Percentiles rank a stretch among this genome's conserved stretches.
Evolutionary conservation across 2,113 vertebrate species (phyloP).

Genomic region (Mesitornis unicolor): DNA sequence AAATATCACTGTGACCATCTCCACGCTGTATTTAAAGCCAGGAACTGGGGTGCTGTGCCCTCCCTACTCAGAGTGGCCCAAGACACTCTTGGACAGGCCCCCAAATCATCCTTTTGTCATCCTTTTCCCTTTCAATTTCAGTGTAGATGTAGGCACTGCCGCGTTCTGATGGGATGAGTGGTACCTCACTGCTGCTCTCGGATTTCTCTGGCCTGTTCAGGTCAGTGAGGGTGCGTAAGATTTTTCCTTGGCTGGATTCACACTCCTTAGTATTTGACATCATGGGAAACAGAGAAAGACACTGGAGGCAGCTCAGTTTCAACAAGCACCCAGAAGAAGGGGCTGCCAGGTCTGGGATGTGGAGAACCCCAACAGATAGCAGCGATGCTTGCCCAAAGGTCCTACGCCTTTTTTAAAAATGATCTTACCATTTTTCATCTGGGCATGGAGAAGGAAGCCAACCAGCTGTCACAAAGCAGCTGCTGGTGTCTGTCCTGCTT

Average conservation of each 20-base stretch:
- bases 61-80: background rate
- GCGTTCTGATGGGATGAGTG: background rate
- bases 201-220: background rate
- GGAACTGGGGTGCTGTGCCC: background rate
- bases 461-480: background rate
- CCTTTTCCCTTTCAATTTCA: background rate
- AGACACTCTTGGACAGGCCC: background rate
- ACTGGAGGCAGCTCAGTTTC: background rate
- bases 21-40: background rate
- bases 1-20: no score
- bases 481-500: background rate
- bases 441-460: background rate
- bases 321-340: background rate
- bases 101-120: no score
- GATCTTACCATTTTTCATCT: background rate
- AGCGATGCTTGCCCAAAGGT: background rate
- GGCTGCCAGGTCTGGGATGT: background rate
- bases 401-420: no score
- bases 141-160: background rate
- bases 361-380: background rate
- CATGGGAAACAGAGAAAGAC: background rate
- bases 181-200: background rate
- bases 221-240: rapidly evolving
- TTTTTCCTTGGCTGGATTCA: background rate
- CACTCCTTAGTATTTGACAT: background rate